phyloP scores from a whole-genome alignment of 2,888 invertebrate genomes.

The Cancer borealis region DNA sequence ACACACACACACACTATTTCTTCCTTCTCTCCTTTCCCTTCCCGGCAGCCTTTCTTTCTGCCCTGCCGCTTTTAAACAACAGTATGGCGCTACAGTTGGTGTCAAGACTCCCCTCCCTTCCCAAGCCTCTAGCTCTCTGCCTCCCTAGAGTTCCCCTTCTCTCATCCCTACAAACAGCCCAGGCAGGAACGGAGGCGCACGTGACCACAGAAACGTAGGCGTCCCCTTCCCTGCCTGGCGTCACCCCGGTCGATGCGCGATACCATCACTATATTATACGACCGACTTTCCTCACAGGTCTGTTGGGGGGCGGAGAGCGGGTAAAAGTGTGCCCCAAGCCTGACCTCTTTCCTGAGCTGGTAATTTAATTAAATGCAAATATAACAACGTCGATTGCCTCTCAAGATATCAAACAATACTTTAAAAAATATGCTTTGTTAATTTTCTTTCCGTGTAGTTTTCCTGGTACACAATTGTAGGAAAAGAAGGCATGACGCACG shows the following conservation, averaged over 20 bases:
- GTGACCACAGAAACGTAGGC: conserved; percentile 34
- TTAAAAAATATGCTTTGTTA: not conserved
- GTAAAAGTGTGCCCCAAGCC: not conserved
- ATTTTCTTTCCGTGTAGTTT: not conserved
- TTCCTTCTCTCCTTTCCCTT: not conserved
- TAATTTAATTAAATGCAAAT: not conserved
- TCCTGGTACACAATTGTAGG: not conserved
- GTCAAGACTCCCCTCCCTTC: not conserved
- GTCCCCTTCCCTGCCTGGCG: not conserved
- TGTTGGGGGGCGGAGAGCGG: not conserved
- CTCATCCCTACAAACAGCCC: not conserved
- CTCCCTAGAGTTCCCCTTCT: not conserved
- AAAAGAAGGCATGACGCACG: not conserved
- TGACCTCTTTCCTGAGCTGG: not conserved
- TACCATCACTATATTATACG: not conserved
- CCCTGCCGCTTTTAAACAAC: not conserved
- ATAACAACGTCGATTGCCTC: not conserved
- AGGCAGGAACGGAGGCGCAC: not conserved
- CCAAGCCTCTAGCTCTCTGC: not conserved
- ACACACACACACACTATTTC: not conserved
- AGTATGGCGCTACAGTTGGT: not conserved
- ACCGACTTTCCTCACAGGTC: not conserved
- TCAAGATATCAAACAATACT: not conserved
- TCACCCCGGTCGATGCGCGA: not conserved
- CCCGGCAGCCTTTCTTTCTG: not conserved